Percentiles rank a stretch among this genome's conserved stretches.
These are phyloP conservation scores for Dynastes hyllus DNA, from an alignment of 2,888 invertebrate genomes.

Conservation along the genomic window DNA sequence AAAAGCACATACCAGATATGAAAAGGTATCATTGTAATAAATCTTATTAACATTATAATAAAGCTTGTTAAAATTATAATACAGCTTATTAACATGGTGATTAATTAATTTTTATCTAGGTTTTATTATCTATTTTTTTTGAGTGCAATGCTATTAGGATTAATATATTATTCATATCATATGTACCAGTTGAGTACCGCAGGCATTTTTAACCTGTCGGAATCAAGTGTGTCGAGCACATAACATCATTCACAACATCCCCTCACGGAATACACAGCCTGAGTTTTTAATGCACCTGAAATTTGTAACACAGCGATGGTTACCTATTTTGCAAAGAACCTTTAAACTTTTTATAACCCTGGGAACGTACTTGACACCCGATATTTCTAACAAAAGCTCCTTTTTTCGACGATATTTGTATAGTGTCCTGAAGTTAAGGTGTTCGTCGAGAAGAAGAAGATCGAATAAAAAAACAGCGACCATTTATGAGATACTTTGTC, in stretches of 20 bases:
- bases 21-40: too few relatives aligned
- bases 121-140: too few relatives aligned
- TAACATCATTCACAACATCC: slow-evolving; percentile 54
- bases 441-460: slow-evolving; percentile 36
- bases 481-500: slow-evolving; percentile 51
- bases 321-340: slow-evolving; percentile 65
- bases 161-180: too few relatives aligned
- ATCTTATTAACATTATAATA: too few relatives aligned
- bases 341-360: slow-evolving; percentile 63
- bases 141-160: too few relatives aligned
- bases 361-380: slow-evolving; percentile 70
- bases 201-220: slow-evolving; percentile 52
- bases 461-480: slow-evolving; percentile 22
- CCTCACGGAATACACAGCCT: slow-evolving; percentile 45
- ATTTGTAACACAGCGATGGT: slow-evolving; percentile 67
- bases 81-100: too few relatives aligned
- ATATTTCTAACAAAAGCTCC: slow-evolving; percentile 62
- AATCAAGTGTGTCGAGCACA: slow-evolving; percentile 62
- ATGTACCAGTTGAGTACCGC: slow-evolving; percentile 39
- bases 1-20: too few relatives aligned
- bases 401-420: slow-evolving; percentile 54
- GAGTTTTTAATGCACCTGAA: slow-evolving; percentile 65
- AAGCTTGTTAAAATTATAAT: too few relatives aligned
- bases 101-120: too few relatives aligned
- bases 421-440: slow-evolving; percentile 43